Conservation (phyloP, 1,140 invertebrate species). For the Agrypnia vestita region DNA sequence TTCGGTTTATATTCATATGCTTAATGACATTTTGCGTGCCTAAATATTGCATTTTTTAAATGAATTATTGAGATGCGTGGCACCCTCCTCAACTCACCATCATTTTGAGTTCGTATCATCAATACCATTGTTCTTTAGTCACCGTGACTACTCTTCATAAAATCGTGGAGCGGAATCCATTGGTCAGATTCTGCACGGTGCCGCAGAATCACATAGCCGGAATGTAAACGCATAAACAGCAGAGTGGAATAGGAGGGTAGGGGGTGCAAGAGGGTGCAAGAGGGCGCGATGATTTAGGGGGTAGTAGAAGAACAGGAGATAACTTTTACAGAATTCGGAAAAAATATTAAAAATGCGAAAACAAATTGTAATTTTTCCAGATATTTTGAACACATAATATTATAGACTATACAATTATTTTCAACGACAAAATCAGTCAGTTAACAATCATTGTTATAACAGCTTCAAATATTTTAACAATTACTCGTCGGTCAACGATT, state of each 20-base stretch:
- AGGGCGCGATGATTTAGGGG: slow-evolving; percentile 1
- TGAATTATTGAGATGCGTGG: not conserved
- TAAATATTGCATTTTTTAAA: too few relatives aligned
- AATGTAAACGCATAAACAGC: slow-evolving; percentile 40
- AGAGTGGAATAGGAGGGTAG: not conserved
- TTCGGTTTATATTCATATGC: too few relatives aligned
- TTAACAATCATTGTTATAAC: too few relatives aligned
- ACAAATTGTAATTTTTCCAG: not conserved
- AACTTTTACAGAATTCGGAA: too few relatives aligned
- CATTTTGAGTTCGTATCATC: not conserved
- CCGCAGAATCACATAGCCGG: slow-evolving; percentile 40
- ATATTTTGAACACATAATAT: too few relatives aligned
- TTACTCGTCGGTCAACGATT: too few relatives aligned
- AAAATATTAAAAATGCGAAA: not conserved
- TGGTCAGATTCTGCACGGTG: slow-evolving; percentile 56
- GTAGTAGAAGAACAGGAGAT: not conserved
- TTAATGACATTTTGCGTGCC: too few relatives aligned
- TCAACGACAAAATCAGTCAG: too few relatives aligned
- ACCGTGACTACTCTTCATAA: not conserved
- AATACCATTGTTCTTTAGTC: slow-evolving; percentile 12
- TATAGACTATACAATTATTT: too few relatives aligned
- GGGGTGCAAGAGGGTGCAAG: not conserved
- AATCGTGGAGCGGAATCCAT: slow-evolving; percentile 36
- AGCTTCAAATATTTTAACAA: too few relatives aligned
- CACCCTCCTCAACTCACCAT: not conserved